These are phyloP conservation scores for Aphis craccivora DNA, from an alignment of 1,140 invertebrate species.

Conservation along the genomic window DNA sequence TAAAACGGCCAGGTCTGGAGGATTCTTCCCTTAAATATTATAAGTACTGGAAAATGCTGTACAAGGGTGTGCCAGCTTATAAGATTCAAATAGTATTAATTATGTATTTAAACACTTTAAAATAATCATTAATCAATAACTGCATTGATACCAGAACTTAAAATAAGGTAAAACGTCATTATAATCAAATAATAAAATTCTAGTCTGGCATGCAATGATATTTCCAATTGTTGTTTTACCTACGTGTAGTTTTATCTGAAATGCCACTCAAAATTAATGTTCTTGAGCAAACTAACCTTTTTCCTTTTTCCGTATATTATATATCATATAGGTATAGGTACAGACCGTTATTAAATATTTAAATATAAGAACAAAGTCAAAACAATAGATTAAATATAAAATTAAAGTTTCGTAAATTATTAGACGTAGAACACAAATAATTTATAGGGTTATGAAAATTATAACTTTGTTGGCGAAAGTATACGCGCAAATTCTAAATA, in stretches of 20 bases:
- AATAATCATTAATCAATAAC: not conserved
- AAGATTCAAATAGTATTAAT: too few species aligned
- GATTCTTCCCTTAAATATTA: too few species aligned
- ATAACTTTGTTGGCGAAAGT: conserved; percentile 2
- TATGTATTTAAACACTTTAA: too few species aligned
- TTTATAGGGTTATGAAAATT: conserved; percentile 20
- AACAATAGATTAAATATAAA: conserved; percentile 11
- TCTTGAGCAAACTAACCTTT: not conserved
- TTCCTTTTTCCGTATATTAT: not conserved
- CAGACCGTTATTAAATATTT: not conserved
- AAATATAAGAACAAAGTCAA: not conserved
- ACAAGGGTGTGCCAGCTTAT: too few species aligned
- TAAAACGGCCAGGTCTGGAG: too few species aligned
- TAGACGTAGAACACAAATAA: not conserved
- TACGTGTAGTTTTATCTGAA: not conserved
- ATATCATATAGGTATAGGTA: not conserved
- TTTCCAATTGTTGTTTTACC: not conserved
- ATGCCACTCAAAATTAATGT: not conserved
- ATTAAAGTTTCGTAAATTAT: conserved; percentile 21
- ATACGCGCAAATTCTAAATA: not conserved
- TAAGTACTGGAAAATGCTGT: too few species aligned
- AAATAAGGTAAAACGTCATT: not conserved
- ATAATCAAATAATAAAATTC: not conserved
- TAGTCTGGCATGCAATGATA: not conserved
- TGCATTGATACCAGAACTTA: too few species aligned